Evolutionary conservation across 2,888 invertebrate species (phyloP).

Genomic region (Anoncus sp.): DNA sequence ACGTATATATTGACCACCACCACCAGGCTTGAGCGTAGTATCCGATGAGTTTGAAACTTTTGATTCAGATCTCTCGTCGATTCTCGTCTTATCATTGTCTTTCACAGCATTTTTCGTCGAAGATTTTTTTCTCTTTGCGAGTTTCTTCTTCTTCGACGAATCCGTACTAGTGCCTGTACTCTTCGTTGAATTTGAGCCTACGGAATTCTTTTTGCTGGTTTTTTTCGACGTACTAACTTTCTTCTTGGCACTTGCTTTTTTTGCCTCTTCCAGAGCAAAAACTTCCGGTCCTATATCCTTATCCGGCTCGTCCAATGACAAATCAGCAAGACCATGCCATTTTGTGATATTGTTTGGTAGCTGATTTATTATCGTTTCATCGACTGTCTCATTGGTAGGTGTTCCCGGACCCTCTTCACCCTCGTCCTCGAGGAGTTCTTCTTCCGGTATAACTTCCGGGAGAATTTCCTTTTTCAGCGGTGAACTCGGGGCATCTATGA

Average conservation of each 20-base stretch:
- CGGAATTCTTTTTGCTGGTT: conserved; percentile 54
- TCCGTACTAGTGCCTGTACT: conserved; percentile 70
- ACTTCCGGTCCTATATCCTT: conserved; percentile 69
- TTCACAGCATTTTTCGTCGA: conserved; percentile 77
- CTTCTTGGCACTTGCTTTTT: conserved; percentile 51
- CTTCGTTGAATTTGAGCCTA: conserved; percentile 53
- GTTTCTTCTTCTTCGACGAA: conserved; percentile 76
- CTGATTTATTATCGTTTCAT: conserved; percentile 66
- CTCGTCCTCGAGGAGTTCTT: not conserved
- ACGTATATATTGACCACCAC: conserved; percentile 49
- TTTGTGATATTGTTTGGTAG: conserved; percentile 72
- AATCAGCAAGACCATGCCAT: conserved; percentile 77
- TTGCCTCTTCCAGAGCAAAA: conserved; percentile 61
- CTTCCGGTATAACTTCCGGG: conserved; percentile 15
- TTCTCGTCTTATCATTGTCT: conserved; percentile 80
- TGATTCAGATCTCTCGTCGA: conserved; percentile 63
- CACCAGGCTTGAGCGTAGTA: conserved; percentile 65
- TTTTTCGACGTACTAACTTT: conserved; percentile 36
- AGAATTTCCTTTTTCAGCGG: not conserved
- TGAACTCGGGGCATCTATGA: conserved; percentile 56
- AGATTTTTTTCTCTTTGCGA: conserved; percentile 77
- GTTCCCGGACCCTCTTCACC: conserved; percentile 63
- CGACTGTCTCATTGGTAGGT: conserved; percentile 75
- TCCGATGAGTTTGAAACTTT: conserved; percentile 65
- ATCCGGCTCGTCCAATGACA: conserved; percentile 72